Conservation (phyloP, 2,113 vertebrate species). For the Tragelaphus strepsiceros region DNA sequence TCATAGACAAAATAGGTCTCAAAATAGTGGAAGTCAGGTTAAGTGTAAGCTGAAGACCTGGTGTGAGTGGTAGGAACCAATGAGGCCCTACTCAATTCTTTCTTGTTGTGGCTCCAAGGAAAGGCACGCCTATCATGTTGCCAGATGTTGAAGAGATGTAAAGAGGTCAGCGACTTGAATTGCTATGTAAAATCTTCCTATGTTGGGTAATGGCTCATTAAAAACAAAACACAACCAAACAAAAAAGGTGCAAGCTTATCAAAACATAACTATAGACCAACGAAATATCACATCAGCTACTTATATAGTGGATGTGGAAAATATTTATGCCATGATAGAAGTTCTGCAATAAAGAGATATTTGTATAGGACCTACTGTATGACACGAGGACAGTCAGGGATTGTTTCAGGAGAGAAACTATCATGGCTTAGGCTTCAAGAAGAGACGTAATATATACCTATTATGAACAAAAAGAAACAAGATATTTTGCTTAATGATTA, state of each 20-base stretch:
- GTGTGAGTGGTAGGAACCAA: background rate
- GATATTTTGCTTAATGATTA: background rate
- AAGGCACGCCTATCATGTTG: background rate
- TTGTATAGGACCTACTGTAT: background rate
- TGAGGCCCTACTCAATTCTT: background rate
- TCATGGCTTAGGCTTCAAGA: background rate
- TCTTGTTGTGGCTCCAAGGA: background rate
- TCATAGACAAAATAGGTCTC: background rate
- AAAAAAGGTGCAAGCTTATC: background rate
- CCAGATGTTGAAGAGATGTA: background rate
- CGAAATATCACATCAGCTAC: background rate
- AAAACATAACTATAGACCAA: background rate
- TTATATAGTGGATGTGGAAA: background rate
- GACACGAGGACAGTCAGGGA: background rate
- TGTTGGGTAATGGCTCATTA: background rate
- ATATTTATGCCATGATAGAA: background rate
- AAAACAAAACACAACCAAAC: background rate
- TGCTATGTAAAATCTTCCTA: background rate
- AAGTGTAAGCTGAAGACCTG: background rate
- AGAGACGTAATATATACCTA: fast-evolving
- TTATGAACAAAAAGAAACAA: background rate
- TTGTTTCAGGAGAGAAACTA: background rate
- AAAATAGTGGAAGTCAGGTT: background rate
- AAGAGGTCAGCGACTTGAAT: background rate
- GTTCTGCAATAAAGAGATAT: background rate